Evolutionary conservation across 2,888 invertebrate species (phyloP), one percentile per base, ranked within the genome.

Genomic region (Eupithecia vulgata): DNA sequence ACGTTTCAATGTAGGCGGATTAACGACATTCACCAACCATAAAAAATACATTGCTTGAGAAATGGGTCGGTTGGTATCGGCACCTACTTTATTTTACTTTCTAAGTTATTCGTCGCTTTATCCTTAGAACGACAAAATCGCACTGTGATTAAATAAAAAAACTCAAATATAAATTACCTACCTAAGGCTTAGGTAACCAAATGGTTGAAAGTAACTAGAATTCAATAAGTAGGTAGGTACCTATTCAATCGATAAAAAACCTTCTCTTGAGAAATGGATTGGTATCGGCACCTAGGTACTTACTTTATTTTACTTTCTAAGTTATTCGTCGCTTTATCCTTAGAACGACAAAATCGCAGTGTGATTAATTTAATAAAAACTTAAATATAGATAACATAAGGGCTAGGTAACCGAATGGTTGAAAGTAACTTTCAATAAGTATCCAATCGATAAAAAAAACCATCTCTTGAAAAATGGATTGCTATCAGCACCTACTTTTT

Each of bases 1-100:
- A 71, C 57, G 57, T 57, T 57, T 57, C 57, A 57, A 57, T 57
- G 57, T 57, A 73, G 74, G 74, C 72, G 76, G 73, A 57, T 74
- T 70, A 71, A 71, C 67, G 67, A 70, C 67, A 52, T 72, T 65
- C 65, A 72, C 15, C n/a, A 15, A 66, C 66, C 48, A 52, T 67
- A 61, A 62, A 74, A 70, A 64, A 34, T 34, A 70, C 48, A 40
- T 59, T 61, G 34, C 34, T 48, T 17, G 45, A 69, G 64, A 30
- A 45, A 69, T 69, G 45, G 21, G 21, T 21, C 10, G 21, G 12
- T 21, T 4, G 52, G 52, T 52, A 52, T 52, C 52, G 52, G 21
- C 6, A 52, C 21, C 12, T 52, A 30, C 17, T 21, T 67, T 45
- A 57, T 40, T 61, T 57, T 64, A 59, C 74, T 73, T 70, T 67